Percentiles rank a stretch among this genome's conserved stretches.
phyloP scores from a whole-genome alignment of 2,797 vertebrate species.

The Anomalospiza imberbis region DNA sequence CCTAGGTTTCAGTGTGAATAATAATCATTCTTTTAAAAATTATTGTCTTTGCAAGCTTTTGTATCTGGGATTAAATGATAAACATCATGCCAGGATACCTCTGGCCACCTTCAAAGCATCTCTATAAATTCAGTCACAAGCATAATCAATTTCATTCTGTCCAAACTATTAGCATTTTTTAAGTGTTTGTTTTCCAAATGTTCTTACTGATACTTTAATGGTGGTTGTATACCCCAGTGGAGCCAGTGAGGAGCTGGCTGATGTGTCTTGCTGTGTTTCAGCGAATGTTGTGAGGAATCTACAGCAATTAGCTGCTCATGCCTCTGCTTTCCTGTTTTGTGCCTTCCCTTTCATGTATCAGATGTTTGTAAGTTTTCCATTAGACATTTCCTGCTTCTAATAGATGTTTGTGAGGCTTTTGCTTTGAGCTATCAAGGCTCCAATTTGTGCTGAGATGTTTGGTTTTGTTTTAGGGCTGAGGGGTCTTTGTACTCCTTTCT shows the following conservation, averaged over 20 bases:
- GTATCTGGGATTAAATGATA: background rate
- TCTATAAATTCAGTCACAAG: background rate
- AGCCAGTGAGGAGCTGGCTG: background rate
- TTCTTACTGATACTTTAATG: slow-evolving; percentile 29
- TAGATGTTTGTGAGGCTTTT: slow-evolving; percentile 69
- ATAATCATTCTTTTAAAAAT: background rate
- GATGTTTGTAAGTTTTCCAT: slow-evolving; percentile 74
- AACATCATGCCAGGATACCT: background rate
- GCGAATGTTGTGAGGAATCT: slow-evolving; percentile 50
- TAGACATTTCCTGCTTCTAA: slow-evolving; percentile 76
- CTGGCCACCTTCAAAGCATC: slow-evolving; percentile 14
- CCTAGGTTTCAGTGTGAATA: background rate
- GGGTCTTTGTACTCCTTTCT: slow-evolving; percentile 52
- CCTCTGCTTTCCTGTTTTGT: slow-evolving; percentile 70
- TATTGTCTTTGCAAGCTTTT: background rate
- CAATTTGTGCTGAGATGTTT: slow-evolving; percentile 64
- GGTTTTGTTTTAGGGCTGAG: slow-evolving; percentile 61
- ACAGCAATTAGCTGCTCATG: slow-evolving; percentile 72
- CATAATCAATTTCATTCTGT: background rate
- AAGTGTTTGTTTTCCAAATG: background rate
- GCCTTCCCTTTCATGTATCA: slow-evolving; percentile 73
- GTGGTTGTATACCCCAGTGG: slow-evolving; percentile 4
- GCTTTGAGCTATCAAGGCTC: slow-evolving; percentile 68
- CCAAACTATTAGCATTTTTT: background rate
- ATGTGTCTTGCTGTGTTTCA: slow-evolving; percentile 64